Percentiles rank a stretch among this genome's conserved stretches.
Evolutionary conservation across 2,888 invertebrate species (phyloP).

Genomic region (Notocelia uddmanniana): DNA sequence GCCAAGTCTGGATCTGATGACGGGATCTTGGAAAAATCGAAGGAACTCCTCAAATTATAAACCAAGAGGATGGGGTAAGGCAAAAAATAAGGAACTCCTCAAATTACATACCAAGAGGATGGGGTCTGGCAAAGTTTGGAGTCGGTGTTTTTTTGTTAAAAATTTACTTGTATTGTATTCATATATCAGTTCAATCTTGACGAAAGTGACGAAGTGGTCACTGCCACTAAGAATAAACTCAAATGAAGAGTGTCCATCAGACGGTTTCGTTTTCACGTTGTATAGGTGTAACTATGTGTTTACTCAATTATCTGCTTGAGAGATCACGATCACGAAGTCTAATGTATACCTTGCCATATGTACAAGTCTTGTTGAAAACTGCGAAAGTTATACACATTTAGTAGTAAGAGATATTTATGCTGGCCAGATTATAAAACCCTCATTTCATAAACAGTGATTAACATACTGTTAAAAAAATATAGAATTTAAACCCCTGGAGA

Average conservation of each 20-base stretch:
- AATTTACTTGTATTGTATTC: too few relatives aligned
- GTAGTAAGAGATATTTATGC: too few relatives aligned
- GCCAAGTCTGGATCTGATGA: too few relatives aligned
- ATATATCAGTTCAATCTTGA: neutral
- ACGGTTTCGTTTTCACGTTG: slow-evolving; percentile 16
- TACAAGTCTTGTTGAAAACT: neutral
- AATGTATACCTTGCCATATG: neutral
- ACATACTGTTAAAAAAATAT: neutral
- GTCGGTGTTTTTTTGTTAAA: too few relatives aligned
- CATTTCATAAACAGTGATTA: neutral
- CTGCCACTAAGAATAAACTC: neutral
- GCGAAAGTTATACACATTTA: slow-evolving; percentile 4
- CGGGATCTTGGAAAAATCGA: too few relatives aligned
- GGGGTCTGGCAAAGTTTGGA: too few relatives aligned
- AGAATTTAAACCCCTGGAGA: slow-evolving; percentile 11
- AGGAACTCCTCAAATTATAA: too few relatives aligned
- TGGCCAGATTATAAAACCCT: neutral
- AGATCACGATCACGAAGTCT: slow-evolving; percentile 21
- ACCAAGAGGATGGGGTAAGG: too few relatives aligned
- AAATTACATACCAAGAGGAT: too few relatives aligned
- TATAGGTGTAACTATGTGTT: slow-evolving; percentile 18
- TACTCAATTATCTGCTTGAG: slow-evolving; percentile 27
- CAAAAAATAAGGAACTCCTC: too few relatives aligned
- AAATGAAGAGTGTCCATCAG: slow-evolving; percentile 7
- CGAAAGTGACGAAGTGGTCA: neutral